Evolutionary conservation across 2,888 invertebrate genomes (phyloP).

Genomic region (Dicycla oo): DNA sequence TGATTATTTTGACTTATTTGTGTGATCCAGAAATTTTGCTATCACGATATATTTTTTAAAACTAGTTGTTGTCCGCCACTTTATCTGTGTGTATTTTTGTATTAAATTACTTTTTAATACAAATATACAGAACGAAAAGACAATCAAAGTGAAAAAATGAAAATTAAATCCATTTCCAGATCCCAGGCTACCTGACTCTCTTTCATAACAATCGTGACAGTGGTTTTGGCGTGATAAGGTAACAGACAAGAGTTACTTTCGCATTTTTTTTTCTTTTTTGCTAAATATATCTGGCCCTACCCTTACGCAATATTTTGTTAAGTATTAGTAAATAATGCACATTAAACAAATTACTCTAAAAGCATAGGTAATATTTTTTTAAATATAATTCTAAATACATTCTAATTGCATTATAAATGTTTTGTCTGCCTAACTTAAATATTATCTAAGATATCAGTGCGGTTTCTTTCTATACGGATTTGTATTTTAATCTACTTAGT

Average conservation of each 20-base stretch:
- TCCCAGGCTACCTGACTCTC: neutral
- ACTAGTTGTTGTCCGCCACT: too few relatives aligned
- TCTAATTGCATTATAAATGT: conserved; percentile 34
- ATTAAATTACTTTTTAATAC: neutral
- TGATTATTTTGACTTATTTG: neutral
- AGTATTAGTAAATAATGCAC: conserved; percentile 8
- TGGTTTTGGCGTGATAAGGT: neutral
- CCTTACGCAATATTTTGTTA: conserved; percentile 4
- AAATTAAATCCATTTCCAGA: too few relatives aligned
- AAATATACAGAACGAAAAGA: too few relatives aligned
- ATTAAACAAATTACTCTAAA: conserved; percentile 7
- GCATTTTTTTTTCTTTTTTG: neutral
- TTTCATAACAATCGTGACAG: neutral
- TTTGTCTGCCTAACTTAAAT: conserved; percentile 19
- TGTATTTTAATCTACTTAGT: conserved; percentile 59
- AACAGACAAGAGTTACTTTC: neutral
- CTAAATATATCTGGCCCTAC: neutral
- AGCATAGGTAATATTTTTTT: conserved; percentile 9
- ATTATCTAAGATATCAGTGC: conserved; percentile 42
- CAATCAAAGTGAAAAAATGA: too few relatives aligned
- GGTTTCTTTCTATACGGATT: conserved; percentile 42
- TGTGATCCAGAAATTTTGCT: neutral
- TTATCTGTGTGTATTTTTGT: too few relatives aligned
- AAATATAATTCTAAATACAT: conserved; percentile 20
- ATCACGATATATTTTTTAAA: too few relatives aligned